Conservation (phyloP, 2,888 invertebrate species). For the Darwinula stevensoni region DNA sequence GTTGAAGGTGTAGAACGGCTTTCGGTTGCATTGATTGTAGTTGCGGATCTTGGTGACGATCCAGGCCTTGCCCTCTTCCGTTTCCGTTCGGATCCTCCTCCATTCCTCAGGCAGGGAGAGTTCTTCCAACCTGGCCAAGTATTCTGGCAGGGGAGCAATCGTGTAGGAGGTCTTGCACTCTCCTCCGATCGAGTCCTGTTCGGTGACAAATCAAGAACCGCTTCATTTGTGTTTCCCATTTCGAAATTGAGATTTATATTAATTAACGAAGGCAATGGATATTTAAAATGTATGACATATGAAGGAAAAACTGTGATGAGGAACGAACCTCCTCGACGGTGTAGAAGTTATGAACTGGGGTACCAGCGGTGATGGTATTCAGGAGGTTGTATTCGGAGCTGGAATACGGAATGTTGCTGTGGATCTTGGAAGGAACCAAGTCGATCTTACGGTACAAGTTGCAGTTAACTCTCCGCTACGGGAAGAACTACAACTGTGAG, state of each 20-base stretch:
- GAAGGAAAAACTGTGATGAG: too few relatives aligned
- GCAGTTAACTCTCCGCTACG: too few relatives aligned
- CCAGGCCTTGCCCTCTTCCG: conserved; percentile 5
- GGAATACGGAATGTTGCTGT: too few relatives aligned
- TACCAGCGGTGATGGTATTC: conserved; percentile 4
- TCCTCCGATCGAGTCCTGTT: conserved; percentile 13
- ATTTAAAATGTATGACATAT: too few relatives aligned
- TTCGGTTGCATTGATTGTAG: conserved; percentile 16
- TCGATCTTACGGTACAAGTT: too few relatives aligned
- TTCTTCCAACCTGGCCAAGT: conserved; percentile 6
- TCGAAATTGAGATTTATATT: too few relatives aligned
- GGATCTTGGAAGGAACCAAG: neutral
- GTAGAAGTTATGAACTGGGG: conserved; percentile 8
- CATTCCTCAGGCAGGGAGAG: conserved; percentile 2
- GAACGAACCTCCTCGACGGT: conserved; percentile 12
- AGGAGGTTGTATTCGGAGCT: too few relatives aligned
- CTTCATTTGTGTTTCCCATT: too few relatives aligned
- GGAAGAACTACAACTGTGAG: neutral
- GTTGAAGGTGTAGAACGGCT: conserved; percentile 12
- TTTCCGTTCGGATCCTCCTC: neutral
- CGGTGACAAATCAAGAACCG: too few relatives aligned
- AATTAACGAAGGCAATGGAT: too few relatives aligned
- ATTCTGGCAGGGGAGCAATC: conserved; percentile 9
- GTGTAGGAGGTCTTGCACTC: conserved; percentile 14
- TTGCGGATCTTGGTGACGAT: conserved; percentile 16